Evolutionary conservation across 2,797 vertebrate species (phyloP).

Genomic region (Zonotrichia albicollis): DNA sequence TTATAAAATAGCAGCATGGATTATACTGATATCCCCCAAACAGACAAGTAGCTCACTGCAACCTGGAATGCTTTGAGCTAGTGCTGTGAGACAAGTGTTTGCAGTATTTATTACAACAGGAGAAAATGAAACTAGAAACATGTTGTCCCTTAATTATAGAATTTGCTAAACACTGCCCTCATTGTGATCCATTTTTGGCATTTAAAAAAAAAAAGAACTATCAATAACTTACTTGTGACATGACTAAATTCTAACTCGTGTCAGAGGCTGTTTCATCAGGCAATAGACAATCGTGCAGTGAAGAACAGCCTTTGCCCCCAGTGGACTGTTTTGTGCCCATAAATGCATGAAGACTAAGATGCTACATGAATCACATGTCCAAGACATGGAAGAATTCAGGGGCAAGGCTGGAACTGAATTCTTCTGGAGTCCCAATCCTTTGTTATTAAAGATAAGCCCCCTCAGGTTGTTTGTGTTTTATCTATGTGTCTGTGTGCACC

Average conservation of each 20-base stretch:
- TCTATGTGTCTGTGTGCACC: neutral
- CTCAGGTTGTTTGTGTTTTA: neutral
- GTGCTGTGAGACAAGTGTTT: conserved; percentile 13
- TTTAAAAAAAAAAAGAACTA: neutral
- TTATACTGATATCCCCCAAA: conserved; percentile 18
- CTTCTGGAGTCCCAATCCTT: neutral
- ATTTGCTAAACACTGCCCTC: neutral
- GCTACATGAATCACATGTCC: neutral
- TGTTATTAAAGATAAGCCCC: neutral
- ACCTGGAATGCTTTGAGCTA: conserved; percentile 44
- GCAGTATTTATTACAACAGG: conserved; percentile 26
- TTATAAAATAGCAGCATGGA: conserved; percentile 31
- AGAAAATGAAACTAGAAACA: conserved; percentile 27
- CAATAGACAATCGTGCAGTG: neutral
- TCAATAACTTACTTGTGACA: conserved; percentile 1
- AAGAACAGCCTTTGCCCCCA: neutral
- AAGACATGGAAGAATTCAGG: neutral
- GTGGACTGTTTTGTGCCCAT: neutral
- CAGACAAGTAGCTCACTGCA: conserved; percentile 17
- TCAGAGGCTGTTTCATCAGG: neutral
- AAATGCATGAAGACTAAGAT: neutral
- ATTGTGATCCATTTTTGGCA: neutral
- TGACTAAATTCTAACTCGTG: neutral
- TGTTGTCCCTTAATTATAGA: conserved; percentile 5
- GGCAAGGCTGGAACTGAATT: neutral